Base-by-base conservation (phyloP, 2,888 invertebrate genomes). In the Eristalis arbustorum region DNA sequence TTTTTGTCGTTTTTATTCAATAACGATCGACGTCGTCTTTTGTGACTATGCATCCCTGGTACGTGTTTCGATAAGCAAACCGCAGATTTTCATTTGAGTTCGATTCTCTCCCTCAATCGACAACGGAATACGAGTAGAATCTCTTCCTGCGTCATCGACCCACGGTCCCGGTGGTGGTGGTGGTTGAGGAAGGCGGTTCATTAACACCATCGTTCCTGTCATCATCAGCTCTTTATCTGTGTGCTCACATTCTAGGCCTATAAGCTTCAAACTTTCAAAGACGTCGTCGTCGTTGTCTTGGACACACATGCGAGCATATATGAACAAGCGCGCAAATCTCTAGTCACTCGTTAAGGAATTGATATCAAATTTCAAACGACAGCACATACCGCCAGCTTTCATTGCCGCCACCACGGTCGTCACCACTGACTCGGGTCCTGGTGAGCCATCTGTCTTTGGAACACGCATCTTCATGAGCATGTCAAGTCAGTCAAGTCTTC, bases 331-430 rank as follows among this genome's bases (percentile, higher is more conserved):
- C 71, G 71, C 81, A 87, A 87, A 87, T 82, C 49, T 49, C 85
- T 78, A 82, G 73, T 87, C 82, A 75, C 74, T 87, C 85, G 81
- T 87, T 87, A 81, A 87, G 82, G 63, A 87, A 74, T 87, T 74
- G 78, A 82, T 87, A 87, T 87, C 82, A 3, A 78, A 87, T 87
- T 87, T 87, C 85, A 78, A 81, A 62, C 71, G 82, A 75, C 85
- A 81, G 66, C 68, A 61, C 56, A 78, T 77, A 82, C 66, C 78
- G 85, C 42, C 82, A 82, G 85, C 74, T 82, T 87, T 84, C 80
- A 72, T 82, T 82, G 71, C 62, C 28, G 56, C 64, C 71, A 66
- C 31, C 57, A 72, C 59, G 63, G 69, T 49, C 73, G 66, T 67
- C 73, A 64, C 37, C 68, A 72, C 59, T 59, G 42, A 34, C 11